Percentiles rank a stretch among this genome's conserved stretches.
Conservation (phyloP, 2,113 vertebrate genomes). For the Mobula birostris region DNA sequence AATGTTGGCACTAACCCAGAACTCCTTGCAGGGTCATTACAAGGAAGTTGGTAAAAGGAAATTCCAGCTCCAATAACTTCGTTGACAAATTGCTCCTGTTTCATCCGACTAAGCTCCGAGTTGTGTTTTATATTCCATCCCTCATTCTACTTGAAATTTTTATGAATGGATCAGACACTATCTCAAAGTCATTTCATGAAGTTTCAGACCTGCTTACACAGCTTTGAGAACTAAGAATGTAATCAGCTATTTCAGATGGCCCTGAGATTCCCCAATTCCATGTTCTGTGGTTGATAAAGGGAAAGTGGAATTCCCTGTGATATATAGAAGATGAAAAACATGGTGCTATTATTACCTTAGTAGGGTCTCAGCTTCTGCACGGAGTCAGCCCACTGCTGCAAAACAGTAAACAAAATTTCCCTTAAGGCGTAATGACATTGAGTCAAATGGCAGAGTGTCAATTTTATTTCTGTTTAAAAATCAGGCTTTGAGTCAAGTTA, state of each 20-base stretch:
- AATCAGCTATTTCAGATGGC: slow-evolving; percentile 22
- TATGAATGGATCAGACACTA: neutral
- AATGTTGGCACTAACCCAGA: neutral
- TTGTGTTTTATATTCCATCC: neutral
- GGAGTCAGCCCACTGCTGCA: neutral
- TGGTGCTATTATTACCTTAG: neutral
- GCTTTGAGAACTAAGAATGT: neutral
- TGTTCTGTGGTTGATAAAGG: neutral
- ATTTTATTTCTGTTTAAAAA: slow-evolving; percentile 3
- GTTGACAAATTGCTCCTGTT: neutral
- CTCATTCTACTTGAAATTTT: neutral
- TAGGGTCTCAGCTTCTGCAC: neutral
- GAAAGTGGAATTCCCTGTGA: neutral
- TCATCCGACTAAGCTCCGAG: neutral
- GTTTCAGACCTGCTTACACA: neutral
- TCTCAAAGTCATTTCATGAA: neutral
- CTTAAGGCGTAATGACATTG: neutral
- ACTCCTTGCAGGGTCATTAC: neutral
- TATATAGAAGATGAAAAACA: neutral
- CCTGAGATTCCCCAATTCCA: neutral
- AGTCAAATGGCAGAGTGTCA: slow-evolving; percentile 30
- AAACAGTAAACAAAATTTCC: neutral
- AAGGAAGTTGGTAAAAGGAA: neutral
- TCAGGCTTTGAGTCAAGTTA: neutral
- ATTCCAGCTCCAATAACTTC: neutral